Conservation (phyloP, 2,113 vertebrate species). For the Protobothrops flavoviridis region DNA sequence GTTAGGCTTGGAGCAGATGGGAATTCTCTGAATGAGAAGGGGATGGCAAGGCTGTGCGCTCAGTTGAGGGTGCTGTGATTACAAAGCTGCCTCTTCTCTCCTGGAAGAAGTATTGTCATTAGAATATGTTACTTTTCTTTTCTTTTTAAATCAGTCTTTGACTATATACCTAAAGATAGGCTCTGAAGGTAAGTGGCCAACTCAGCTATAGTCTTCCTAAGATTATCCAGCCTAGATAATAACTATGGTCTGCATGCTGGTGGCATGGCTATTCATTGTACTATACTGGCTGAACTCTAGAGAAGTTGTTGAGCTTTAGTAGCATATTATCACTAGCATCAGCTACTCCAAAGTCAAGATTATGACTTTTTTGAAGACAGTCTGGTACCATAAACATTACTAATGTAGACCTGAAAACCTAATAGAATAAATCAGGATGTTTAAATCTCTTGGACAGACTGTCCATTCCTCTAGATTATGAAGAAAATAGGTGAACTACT, state of each 20-base stretch:
- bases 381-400: neutral
- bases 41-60: neutral
- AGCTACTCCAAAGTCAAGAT: neutral
- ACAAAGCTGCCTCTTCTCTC: neutral
- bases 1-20: neutral
- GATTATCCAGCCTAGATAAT: neutral
- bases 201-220: neutral
- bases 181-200: neutral
- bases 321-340: neutral
- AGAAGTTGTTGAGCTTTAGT: neutral
- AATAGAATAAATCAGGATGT: neutral
- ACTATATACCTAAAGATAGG: neutral
- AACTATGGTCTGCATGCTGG: neutral
- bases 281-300: neutral
- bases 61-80: too few species aligned
- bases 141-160: neutral
- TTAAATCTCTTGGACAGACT: too few species aligned
- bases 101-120: neutral
- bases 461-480: neutral
- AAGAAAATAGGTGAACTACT: too few species aligned
- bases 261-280: neutral
- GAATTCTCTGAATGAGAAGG: neutral
- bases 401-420: neutral
- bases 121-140: neutral
- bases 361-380: neutral